phyloP scores from a whole-genome alignment of 2,797 vertebrate species.

The Etheostoma nigrum region DNA sequence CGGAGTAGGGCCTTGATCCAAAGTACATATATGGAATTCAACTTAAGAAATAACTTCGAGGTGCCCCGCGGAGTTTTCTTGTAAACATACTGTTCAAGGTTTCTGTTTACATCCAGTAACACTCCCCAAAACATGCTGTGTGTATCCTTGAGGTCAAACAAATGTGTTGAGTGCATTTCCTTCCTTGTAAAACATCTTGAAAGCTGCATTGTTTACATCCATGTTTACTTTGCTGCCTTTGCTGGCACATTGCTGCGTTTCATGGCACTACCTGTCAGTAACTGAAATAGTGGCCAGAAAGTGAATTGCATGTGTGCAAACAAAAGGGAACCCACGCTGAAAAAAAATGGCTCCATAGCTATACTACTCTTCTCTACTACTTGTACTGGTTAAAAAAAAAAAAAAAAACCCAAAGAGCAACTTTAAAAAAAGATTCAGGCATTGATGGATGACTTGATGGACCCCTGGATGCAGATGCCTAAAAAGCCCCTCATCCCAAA shows the following conservation, averaged over 20 bases:
- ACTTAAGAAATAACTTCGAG: neutral
- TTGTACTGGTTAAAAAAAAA: neutral
- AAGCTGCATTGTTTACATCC: constrained; percentile 22
- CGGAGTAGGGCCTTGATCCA: constrained; percentile 1
- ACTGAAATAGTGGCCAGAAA: constrained; percentile 1
- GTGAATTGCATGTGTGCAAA: neutral
- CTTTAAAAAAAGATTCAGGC: neutral
- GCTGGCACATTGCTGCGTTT: neutral
- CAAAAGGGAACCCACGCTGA: no score
- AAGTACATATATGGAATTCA: constrained; percentile 1
- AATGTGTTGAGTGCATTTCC: constrained; percentile 17
- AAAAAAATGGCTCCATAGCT: neutral
- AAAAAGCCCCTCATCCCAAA: neutral
- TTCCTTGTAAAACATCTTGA: constrained; percentile 18
- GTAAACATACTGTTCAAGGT: constrained; percentile 16
- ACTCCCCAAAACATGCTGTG: constrained; percentile 6
- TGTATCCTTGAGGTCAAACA: constrained; percentile 16
- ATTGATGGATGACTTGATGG: neutral
- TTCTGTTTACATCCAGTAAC: constrained; percentile 11
- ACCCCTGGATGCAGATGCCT: neutral
- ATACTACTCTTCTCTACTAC: no score
- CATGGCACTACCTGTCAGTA: neutral
- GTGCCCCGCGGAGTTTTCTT: neutral
- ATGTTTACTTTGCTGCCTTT: constrained; percentile 2
- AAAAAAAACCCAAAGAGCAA: neutral